Evolutionary conservation across 2,888 invertebrate species (phyloP).

Genomic region (Oxystoma pomonae): DNA sequence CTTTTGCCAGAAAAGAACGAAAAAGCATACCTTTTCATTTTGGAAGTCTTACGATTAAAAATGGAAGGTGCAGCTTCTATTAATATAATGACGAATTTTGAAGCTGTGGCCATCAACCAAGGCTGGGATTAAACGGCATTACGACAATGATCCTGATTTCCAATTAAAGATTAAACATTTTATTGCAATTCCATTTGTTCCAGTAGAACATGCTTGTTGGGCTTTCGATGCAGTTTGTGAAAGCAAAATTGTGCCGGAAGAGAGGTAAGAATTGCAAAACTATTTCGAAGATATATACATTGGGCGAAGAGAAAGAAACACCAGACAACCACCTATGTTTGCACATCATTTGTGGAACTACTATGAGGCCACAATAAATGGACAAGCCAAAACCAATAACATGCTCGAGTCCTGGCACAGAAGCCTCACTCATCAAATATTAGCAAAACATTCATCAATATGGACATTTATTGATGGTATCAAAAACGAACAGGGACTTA

Average conservation of each 20-base stretch:
- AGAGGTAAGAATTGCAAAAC: background rate
- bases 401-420: background rate
- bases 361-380: background rate
- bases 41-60: no score
- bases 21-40: no score
- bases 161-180: background rate
- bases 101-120: no score
- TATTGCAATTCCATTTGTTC: background rate
- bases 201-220: background rate
- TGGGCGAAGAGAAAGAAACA: background rate
- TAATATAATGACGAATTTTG: no score
- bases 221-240: background rate
- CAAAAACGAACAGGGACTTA: background rate
- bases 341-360: background rate
- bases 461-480: no score
- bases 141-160: background rate
- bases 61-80: no score
- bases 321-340: background rate
- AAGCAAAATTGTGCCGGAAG: background rate
- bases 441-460: background rate
- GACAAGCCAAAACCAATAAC: background rate
- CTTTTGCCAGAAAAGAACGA: no score
- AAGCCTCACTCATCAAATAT: background rate
- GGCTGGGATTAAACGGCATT: background rate
- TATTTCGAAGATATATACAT: background rate